Percentiles rank a stretch among this genome's conserved stretches.
Conservation (phyloP, 2,797 vertebrate genomes). For the Ptychobarbus kaznakovi region DNA sequence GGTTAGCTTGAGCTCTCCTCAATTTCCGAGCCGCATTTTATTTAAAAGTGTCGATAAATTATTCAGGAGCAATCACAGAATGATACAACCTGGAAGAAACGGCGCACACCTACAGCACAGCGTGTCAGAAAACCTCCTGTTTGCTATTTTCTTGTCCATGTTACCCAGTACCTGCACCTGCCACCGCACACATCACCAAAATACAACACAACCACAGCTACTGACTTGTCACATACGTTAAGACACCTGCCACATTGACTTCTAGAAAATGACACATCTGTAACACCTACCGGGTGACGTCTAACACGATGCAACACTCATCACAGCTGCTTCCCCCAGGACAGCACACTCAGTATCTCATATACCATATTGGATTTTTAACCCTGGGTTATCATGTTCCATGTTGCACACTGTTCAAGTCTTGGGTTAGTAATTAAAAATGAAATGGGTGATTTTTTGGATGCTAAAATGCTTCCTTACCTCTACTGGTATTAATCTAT, state of each 20-base stretch:
- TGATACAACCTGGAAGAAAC: slow-evolving; percentile 26
- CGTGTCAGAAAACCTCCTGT: neutral
- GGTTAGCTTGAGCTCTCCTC: slow-evolving; percentile 23
- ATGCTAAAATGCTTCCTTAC: neutral
- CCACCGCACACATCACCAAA: neutral
- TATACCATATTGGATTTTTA: neutral
- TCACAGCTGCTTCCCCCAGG: slow-evolving; percentile 4
- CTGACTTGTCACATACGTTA: slow-evolving; percentile 18
- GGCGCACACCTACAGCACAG: neutral
- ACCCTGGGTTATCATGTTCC: neutral
- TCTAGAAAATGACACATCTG: slow-evolving; percentile 26
- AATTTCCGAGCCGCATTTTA: slow-evolving; percentile 15
- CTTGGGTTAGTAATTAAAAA: neutral
- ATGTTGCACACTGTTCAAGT: neutral
- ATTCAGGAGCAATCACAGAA: slow-evolving; percentile 42
- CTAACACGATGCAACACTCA: slow-evolving; percentile 2
- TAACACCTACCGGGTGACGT: slow-evolving; percentile 16
- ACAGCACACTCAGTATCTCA: slow-evolving; percentile 9
- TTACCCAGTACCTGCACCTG: slow-evolving; percentile 26
- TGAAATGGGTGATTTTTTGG: neutral
- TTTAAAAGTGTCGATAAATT: slow-evolving; percentile 48
- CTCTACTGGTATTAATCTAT: neutral
- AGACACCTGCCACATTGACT: slow-evolving; percentile 17
- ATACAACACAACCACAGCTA: slow-evolving; percentile 21
- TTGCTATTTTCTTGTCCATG: slow-evolving; percentile 2